These are phyloP conservation scores for Campylomormyrus numenius DNA, from an alignment of 2,113 vertebrate genomes.

Conservation along the genomic window DNA sequence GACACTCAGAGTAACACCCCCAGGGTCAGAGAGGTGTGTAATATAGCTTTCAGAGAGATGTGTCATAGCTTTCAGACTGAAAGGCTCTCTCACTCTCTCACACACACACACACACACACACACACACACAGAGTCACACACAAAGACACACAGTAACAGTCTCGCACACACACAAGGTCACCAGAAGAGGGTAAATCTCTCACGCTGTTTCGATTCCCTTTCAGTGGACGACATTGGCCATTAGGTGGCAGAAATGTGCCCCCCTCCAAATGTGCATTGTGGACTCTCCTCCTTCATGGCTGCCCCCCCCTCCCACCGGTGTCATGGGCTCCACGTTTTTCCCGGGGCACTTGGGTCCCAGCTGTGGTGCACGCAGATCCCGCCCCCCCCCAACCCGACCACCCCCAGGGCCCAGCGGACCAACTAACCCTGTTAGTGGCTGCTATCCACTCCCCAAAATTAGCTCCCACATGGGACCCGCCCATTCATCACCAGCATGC, in stretches of 20 bases:
- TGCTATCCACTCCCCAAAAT: background rate
- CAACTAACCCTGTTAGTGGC: constrained; percentile 7
- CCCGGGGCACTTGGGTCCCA: background rate
- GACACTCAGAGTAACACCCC: background rate
- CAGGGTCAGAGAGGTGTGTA: background rate
- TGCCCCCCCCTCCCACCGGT: no score
- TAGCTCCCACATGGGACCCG: background rate
- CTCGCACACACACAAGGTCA: background rate
- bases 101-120: no score
- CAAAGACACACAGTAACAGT: no score
- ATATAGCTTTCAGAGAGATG: background rate
- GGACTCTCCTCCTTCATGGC: background rate
- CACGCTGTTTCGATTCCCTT: background rate
- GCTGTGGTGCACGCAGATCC: background rate
- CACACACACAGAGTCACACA: no score
- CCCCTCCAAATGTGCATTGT: background rate
- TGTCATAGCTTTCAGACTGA: background rate
- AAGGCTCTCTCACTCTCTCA: background rate
- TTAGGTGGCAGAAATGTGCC: background rate
- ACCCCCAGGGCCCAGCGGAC: background rate
- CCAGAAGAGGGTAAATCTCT: background rate
- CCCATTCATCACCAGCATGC: constrained; percentile 11
- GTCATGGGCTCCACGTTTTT: background rate
- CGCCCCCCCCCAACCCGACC: background rate
- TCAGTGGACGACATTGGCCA: background rate